Percentiles rank a stretch among this genome's conserved stretches.
Evolutionary conservation across 2,888 invertebrate genomes (phyloP).

Genomic region (Hirtodrosophila confusa): DNA sequence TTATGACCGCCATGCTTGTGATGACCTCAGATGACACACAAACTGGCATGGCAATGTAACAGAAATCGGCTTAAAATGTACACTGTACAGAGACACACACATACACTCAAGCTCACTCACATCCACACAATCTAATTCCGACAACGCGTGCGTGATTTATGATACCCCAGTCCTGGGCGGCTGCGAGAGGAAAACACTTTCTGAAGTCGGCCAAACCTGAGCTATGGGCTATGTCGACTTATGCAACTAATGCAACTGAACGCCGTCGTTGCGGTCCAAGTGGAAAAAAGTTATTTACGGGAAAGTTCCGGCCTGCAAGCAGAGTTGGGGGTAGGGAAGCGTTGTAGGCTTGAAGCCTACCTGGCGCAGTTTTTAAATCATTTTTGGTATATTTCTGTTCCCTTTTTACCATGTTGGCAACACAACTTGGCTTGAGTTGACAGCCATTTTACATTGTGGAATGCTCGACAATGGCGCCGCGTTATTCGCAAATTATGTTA

Average conservation of each 20-base stretch:
- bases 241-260: conserved; percentile 70
- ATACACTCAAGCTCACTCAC: conserved; percentile 5
- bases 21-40: conserved; percentile 44
- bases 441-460: conserved; percentile 52
- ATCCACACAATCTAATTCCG: conserved; percentile 5
- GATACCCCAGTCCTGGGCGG: conserved; percentile 24
- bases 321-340: conserved; percentile 1
- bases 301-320: conserved; percentile 27
- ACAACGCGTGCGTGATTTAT: conserved; percentile 64
- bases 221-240: conserved; percentile 32
- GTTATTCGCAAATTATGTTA: conserved; percentile 73
- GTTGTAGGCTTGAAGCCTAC: conserved; percentile 39
- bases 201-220: conserved; percentile 29
- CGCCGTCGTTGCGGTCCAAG: conserved; percentile 31
- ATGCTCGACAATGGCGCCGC: conserved; percentile 24
- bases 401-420: conserved; percentile 1
- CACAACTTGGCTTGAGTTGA: conserved; percentile 25
- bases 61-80: conserved; percentile 67
- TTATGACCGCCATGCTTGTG: conserved; percentile 49
- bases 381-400: conserved; percentile 30
- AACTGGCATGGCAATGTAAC: conserved; percentile 36
- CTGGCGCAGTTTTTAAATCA: conserved; percentile 64
- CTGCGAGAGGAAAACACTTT: conserved; percentile 32
- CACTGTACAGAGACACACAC: conserved; percentile 10
- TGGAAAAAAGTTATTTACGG: conserved; percentile 70